These are phyloP conservation scores for Drosophila nasuta DNA, from an alignment of 1,140 invertebrate species.

Conservation along the genomic window DNA sequence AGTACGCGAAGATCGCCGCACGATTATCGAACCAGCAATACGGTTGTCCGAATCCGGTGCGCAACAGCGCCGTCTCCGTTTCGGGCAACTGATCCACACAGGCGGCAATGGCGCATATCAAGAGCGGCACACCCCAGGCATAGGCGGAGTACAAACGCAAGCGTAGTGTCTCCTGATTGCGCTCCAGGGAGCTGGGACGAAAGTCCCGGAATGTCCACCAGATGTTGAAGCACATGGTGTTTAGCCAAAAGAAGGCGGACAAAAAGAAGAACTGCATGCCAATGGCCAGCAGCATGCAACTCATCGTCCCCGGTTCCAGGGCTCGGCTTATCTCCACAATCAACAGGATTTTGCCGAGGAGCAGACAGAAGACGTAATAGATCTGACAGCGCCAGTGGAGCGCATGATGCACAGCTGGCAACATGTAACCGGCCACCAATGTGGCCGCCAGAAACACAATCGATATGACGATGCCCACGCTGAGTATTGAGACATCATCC, in stretches of 20 bases:
- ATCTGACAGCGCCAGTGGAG: slow-evolving; percentile 94
- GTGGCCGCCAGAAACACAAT: slow-evolving; percentile 92
- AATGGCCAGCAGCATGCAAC: slow-evolving; percentile 90
- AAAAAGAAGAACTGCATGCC: slow-evolving; percentile 97
- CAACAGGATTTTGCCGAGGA: slow-evolving; percentile 91
- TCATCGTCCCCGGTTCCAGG: slow-evolving; percentile 87
- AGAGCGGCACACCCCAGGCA: slow-evolving; percentile 92
- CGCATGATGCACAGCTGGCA: slow-evolving; percentile 92
- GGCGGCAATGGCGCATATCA: slow-evolving; percentile 89
- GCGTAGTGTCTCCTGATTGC: slow-evolving; percentile 91
- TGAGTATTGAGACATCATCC: slow-evolving; percentile 86
- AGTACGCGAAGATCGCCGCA: slow-evolving; percentile 92
- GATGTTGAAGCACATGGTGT: slow-evolving; percentile 97
- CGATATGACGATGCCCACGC: slow-evolving; percentile 90
- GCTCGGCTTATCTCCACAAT: slow-evolving; percentile 77
- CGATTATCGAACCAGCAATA: slow-evolving; percentile 93
- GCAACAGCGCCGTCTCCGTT: slow-evolving; percentile 85
- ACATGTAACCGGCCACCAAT: slow-evolving; percentile 89
- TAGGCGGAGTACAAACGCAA: slow-evolving; percentile 91
- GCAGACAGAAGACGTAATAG: slow-evolving; percentile 91
- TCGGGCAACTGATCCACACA: slow-evolving; percentile 87
- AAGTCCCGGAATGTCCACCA: slow-evolving; percentile 97
- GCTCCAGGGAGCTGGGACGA: slow-evolving; percentile 92
- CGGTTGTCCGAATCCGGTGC: slow-evolving; percentile 90
- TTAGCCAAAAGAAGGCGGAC: slow-evolving; percentile 98